Evolutionary conservation across 2,113 vertebrate genomes (phyloP), one percentile per base, ranked within the genome.

Genomic region (Limnothrissa miodon): DNA sequence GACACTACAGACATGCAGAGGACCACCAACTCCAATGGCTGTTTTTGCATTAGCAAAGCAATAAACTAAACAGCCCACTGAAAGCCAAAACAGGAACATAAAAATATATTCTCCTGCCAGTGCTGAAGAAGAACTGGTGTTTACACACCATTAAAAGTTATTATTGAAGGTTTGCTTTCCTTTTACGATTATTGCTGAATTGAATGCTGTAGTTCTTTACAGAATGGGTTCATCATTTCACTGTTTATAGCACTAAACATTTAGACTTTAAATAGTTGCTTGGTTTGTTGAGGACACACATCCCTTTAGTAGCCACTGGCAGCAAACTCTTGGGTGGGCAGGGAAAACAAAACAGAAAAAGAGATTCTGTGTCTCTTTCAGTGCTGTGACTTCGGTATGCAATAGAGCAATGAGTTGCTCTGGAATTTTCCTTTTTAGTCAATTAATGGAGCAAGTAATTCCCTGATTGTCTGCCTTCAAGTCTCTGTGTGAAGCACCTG

Each of bases 401-500:
- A n/a, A n/a, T n/a, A n/a, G n/a, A n/a, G n/a, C n/a, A n/a, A n/a
- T n/a, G n/a, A n/a, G n/a, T n/a, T n/a, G n/a, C n/a, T n/a, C n/a
- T n/a, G n/a, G n/a, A n/a, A n/a, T n/a, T n/a, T n/a, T n/a, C n/a
- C n/a, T n/a, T n/a, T n/a, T n/a, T n/a, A n/a, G n/a, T n/a, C n/a
- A n/a, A n/a, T n/a, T n/a, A n/a, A n/a, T n/a, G n/a, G n/a, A n/a
- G n/a, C n/a, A n/a, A n/a, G n/a, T n/a, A n/a, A n/a, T n/a, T n/a
- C n/a, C n/a, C n/a, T 29, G 10, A 25, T 29, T 11, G 15, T 33
- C 6, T 62, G 59, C 25, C 25, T n/a, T 25, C 59, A 23, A 62
- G 25, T 8, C 59, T n/a, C 78, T 39, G 39, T n/a, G 0, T 21
- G 8, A 39, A 87, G 86, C 93, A 94, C 92, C 93, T 93, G 93